Percentiles rank a stretch among this genome's conserved stretches.
Evolutionary conservation across 1,140 invertebrate genomes (phyloP).

Genomic region (Drosophila nebulosa): DNA sequence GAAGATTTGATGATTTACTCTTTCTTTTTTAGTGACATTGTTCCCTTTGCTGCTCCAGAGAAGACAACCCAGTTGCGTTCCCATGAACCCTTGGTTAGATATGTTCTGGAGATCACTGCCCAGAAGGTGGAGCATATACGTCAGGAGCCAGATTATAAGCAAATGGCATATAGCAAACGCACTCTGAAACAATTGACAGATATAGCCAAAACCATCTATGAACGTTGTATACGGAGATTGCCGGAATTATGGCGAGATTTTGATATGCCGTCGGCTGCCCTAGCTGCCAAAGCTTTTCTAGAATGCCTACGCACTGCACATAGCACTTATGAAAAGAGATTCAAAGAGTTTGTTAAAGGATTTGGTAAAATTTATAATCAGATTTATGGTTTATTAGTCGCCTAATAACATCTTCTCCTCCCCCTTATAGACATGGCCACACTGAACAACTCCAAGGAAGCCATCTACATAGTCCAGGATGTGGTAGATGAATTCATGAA

Average conservation of each 20-base stretch:
- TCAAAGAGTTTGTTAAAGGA: constrained; percentile 80
- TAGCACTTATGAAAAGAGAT: constrained; percentile 77
- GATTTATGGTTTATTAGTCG: not conserved
- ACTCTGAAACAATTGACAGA: constrained; percentile 67
- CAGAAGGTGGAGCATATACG: constrained; percentile 56
- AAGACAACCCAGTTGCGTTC: constrained; percentile 51
- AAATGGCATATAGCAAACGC: constrained; percentile 65
- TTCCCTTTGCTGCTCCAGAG: constrained; percentile 60
- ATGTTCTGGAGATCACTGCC: constrained; percentile 52
- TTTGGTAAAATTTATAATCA: constrained; percentile 72
- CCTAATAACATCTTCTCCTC: not conserved
- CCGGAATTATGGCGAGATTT: constrained; percentile 73
- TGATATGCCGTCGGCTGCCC: constrained; percentile 80
- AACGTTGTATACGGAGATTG: constrained; percentile 76
- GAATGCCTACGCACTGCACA: constrained; percentile 82
- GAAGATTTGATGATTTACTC: not conserved
- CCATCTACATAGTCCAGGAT: constrained; percentile 48
- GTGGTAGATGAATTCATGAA: constrained; percentile 59
- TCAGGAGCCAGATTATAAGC: constrained; percentile 69
- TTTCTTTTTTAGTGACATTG: constrained; percentile 49
- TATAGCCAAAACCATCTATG: constrained; percentile 79
- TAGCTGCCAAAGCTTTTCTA: constrained; percentile 83
- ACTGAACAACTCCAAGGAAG: constrained; percentile 43
- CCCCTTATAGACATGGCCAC: constrained; percentile 48
- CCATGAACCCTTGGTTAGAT: constrained; percentile 58